Percentiles rank a stretch among this genome's conserved stretches.
These are phyloP conservation scores for Benthosema pterotum DNA, from an alignment of 2,797 vertebrate species.

Conservation along the genomic window DNA sequence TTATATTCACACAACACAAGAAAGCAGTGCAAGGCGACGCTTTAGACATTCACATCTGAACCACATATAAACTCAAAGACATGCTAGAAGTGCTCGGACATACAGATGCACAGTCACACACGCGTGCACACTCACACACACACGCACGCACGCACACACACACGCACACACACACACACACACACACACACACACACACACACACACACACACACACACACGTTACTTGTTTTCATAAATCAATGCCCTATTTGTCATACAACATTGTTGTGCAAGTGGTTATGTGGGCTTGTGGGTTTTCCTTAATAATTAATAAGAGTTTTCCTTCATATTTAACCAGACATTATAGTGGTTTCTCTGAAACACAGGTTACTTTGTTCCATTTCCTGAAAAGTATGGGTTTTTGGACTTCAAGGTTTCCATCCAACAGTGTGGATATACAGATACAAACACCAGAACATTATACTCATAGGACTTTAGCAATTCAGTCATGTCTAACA, in stretches of 20 bases:
- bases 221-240: too few species aligned
- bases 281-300: too few species aligned
- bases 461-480: conserved; percentile 42
- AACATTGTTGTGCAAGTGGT: too few species aligned
- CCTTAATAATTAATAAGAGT: too few species aligned
- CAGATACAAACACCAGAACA: conserved; percentile 59
- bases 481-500: conserved; percentile 54
- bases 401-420: too few species aligned
- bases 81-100: conserved; percentile 74
- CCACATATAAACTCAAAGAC: conserved; percentile 65
- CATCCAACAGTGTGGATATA: too few species aligned
- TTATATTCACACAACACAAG: conserved; percentile 60
- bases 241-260: too few species aligned
- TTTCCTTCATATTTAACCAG: too few species aligned
- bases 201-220: conserved; percentile 53
- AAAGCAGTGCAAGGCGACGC: conserved; percentile 66
- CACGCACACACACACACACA: conserved; percentile 71
- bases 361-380: background rate
- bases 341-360: too few species aligned
- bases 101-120: conserved; percentile 51
- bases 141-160: conserved; percentile 60
- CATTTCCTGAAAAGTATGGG: too few species aligned
- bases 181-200: conserved; percentile 72
- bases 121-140: conserved; percentile 67
- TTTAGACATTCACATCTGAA: conserved; percentile 63